phyloP scores from a whole-genome alignment of 2,888 invertebrate species.

The Ectemnius continuus region DNA sequence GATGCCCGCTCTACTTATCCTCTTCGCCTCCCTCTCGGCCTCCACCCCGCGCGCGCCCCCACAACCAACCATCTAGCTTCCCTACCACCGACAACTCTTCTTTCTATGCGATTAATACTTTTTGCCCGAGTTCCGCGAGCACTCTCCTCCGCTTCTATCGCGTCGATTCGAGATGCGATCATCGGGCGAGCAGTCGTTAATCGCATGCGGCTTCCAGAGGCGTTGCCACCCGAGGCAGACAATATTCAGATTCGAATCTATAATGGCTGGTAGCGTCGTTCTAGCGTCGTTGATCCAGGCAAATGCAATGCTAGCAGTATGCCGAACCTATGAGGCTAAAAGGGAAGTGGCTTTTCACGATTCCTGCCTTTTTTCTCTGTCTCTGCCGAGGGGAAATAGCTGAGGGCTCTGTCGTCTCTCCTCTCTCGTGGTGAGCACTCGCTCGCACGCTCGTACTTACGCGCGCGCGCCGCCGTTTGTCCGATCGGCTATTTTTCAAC shows the following conservation, averaged over 20 bases:
- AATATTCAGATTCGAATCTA: no score
- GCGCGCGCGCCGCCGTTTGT: constrained; percentile 39
- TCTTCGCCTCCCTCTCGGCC: neutral
- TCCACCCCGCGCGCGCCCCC: neutral
- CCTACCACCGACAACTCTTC: constrained; percentile 5
- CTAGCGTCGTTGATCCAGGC: no score
- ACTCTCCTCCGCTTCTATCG: no score
- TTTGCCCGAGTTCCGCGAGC: neutral
- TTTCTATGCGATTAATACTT: constrained; percentile 4
- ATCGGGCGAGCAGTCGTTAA: neutral
- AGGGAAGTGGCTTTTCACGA: constrained; percentile 2
- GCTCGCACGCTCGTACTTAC: constrained; percentile 39
- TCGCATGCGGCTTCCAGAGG: neutral
- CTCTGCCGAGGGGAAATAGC: neutral
- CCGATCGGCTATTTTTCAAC: constrained; percentile 73
- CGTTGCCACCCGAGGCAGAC: no score
- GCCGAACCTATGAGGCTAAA: neutral
- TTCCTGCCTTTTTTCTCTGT: neutral
- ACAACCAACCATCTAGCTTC: neutral
- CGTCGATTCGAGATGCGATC: neutral
- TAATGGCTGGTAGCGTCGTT: no score
- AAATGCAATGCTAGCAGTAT: no score
- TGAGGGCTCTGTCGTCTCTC: neutral
- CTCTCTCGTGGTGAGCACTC: constrained; percentile 29
- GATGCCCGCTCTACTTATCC: constrained; percentile 38